Evolutionary conservation across 2,113 vertebrate genomes (phyloP).

Genomic region (Callaeas wilsoni): DNA sequence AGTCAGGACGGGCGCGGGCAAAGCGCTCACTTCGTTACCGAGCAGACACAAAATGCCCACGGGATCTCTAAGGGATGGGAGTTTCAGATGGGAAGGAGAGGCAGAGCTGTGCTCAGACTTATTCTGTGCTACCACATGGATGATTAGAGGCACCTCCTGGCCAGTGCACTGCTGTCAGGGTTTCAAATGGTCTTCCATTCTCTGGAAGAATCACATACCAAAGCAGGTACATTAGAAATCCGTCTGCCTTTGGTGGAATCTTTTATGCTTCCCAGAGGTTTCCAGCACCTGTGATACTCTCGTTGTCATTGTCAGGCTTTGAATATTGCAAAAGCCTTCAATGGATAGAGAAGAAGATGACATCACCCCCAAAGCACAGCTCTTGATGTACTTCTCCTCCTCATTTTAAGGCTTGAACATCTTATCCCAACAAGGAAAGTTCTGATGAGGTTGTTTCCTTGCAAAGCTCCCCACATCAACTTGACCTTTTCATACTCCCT

Average conservation of each 20-base stretch:
- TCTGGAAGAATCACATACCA: not conserved
- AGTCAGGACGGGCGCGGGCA: not conserved
- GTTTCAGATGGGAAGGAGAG: not conserved
- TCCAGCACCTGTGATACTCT: not conserved
- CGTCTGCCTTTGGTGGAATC: not conserved
- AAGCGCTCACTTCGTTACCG: not conserved
- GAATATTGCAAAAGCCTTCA: not conserved
- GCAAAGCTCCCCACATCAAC: conserved; percentile 48
- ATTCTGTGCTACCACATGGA: not conserved
- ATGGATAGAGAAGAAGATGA: not conserved
- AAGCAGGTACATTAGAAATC: not conserved
- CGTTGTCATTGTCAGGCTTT: not conserved
- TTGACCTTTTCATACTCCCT: conserved; percentile 57
- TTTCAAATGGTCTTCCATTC: not conserved
- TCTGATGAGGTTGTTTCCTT: conserved; percentile 17
- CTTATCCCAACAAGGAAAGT: conserved; percentile 16
- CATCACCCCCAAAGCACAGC: not conserved
- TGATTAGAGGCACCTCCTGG: not conserved
- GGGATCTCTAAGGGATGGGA: not conserved
- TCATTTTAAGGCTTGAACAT: not conserved
- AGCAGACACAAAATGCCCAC: not conserved
- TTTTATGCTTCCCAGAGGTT: not conserved
- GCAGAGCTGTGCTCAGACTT: not conserved
- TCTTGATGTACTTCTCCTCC: not conserved
- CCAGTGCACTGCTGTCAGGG: not conserved